phyloP scores from a whole-genome alignment of 1,140 invertebrate genomes.

The Pseudomyrmex pallidus region DNA sequence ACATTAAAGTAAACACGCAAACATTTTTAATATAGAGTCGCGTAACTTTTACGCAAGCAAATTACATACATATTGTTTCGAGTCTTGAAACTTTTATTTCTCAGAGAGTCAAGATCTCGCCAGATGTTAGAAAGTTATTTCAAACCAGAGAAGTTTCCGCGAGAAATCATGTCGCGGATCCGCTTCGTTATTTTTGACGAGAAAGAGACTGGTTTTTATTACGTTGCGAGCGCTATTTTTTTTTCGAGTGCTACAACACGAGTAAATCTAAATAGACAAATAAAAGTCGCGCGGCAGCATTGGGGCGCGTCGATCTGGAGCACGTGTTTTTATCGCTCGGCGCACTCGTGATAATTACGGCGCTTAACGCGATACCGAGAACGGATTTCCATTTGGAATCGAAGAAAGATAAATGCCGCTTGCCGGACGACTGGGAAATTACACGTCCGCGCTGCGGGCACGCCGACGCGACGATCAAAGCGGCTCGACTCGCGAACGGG shows the following conservation, averaged over 20 bases:
- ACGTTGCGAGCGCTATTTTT: conserved; percentile 20
- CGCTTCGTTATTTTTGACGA: conserved; percentile 39
- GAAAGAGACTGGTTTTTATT: conserved; percentile 37
- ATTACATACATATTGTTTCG: too few species aligned
- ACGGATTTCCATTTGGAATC: conserved; percentile 62
- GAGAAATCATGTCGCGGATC: conserved; percentile 24
- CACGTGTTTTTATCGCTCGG: conserved; percentile 49
- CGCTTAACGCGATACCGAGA: conserved; percentile 52
- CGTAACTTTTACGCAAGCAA: too few species aligned
- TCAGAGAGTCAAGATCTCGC: too few species aligned
- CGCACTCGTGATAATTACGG: conserved; percentile 50
- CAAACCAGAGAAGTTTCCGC: background rate
- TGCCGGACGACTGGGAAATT: conserved; percentile 54
- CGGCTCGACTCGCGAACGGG: conserved; percentile 23
- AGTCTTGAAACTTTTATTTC: too few species aligned
- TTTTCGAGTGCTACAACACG: conserved; percentile 8
- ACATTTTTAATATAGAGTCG: too few species aligned
- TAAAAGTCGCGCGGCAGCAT: background rate
- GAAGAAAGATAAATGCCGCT: conserved; percentile 54
- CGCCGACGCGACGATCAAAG: conserved; percentile 44
- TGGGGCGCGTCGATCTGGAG: conserved; percentile 4
- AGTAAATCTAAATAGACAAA: conserved; percentile 32
- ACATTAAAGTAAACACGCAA: background rate
- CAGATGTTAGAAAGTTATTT: conserved; percentile 16
- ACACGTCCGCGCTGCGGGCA: conserved; percentile 26